A percentile compares a stretch with the other conserved stretches of the same genome.
phyloP scores from a whole-genome alignment of 2,113 vertebrate genomes.

The Lota lota region DNA sequence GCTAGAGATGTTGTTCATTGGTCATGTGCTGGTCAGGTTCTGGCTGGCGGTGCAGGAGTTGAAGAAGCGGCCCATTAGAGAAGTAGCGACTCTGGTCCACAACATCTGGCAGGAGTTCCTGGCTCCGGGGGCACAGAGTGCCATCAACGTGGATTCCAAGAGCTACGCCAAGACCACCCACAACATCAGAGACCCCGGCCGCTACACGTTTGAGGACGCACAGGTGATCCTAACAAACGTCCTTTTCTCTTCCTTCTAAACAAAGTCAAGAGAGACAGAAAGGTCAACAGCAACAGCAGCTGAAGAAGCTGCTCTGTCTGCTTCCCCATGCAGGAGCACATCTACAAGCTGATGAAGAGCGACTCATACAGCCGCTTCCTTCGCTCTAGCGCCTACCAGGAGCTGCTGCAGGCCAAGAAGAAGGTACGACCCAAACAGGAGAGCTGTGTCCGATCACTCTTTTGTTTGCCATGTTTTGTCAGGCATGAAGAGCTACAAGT shows the following conservation, averaged over 20 bases:
- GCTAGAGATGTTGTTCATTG: background rate
- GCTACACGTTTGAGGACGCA: slow-evolving; percentile 84
- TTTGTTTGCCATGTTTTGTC: too few species aligned
- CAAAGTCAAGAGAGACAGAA: background rate
- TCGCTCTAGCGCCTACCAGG: slow-evolving; percentile 90
- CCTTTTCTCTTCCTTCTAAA: background rate
- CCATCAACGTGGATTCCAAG: slow-evolving; percentile 88
- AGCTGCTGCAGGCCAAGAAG: slow-evolving; percentile 89
- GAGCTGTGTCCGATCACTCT: background rate
- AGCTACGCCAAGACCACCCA: slow-evolving; percentile 88
- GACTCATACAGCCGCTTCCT: slow-evolving; percentile 89
- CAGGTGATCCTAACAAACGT: slow-evolving; percentile 68
- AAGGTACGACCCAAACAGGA: slow-evolving; percentile 70
- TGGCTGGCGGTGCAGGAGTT: slow-evolving; percentile 87
- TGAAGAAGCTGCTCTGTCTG: background rate
- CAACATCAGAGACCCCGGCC: slow-evolving; percentile 83
- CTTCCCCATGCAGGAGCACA: slow-evolving; percentile 77
- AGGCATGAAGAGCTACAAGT: too few species aligned
- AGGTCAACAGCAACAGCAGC: too few species aligned
- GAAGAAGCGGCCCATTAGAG: slow-evolving; percentile 82
- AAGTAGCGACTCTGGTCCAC: slow-evolving; percentile 81
- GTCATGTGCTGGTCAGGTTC: slow-evolving; percentile 67
- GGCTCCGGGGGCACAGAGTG: slow-evolving; percentile 83
- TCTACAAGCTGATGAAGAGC: slow-evolving; percentile 92
- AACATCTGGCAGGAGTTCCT: slow-evolving; percentile 90